Base-by-base conservation (phyloP, 2,888 invertebrate genomes). In the Altica lythri region DNA sequence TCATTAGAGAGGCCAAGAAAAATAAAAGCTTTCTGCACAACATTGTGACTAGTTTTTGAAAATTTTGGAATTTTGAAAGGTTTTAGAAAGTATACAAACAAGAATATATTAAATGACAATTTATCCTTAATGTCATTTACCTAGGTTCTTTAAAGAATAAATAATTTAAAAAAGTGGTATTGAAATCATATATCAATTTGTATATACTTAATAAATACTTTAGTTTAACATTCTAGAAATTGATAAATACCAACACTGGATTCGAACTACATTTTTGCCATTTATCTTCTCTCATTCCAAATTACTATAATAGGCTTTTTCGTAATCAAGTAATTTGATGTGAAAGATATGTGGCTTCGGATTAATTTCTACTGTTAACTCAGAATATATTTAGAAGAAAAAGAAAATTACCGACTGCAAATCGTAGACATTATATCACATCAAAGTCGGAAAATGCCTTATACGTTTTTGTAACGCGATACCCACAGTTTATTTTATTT, bases 351-450 rank as follows among this genome's bases (percentile, higher is more conserved):
- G 54, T 45, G 54, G 40, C 45, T 32, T 16, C 38, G 22, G 49
- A 50, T 55, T 55, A 55, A 50, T 55, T 55, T 49, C 49, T 29
- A 40, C 30, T 17, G n/a, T 10, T 10, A 37, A 37, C 37, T 37
- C 17, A 4, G 17, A 8, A 45, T 38, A 30, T 40, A 45, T 55
- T 38, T 38, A 30, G 34, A 30, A 54, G 44, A 44, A 45, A 55
- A 49, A 49, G 32, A 19, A 40, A 50, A 55, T 45, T 55, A 30
- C 40, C 34, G 43, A 46, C 47, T 34, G 50, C 55, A 55, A 55
- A 51, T 47, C 46, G 40, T 47, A 30, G 47, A 43, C 37, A 52
- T 55, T 55, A 55, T 55, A 27, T 42, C 48, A 44, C 47, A 47
- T 52, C 52, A 56, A 56, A 48, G 48, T 38, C 44, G 44, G 40